Base-by-base conservation (phyloP, 2,888 invertebrate species). In the Acrobasis repandana region DNA sequence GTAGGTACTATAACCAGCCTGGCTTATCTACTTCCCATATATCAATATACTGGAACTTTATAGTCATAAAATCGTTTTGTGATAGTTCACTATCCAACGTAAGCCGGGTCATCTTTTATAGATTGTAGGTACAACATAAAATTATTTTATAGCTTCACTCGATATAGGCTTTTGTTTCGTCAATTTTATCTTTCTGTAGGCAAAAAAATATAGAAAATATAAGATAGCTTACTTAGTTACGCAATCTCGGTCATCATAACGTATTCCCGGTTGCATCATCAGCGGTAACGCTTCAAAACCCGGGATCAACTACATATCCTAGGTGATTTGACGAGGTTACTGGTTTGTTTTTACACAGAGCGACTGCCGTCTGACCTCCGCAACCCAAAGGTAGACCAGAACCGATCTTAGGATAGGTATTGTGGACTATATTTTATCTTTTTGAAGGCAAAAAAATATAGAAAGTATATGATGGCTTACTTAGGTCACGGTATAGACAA, bases 21-120 rank as follows among this genome's bases (percentile, higher is more conserved):
- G 51, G 63, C 56, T 63, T 61, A 63, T 66, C 67, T 62, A 16
- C 38, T 61, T 51, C 56, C 57, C 62, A 63, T 63, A 61, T 67
- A 67, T 65, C 62, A 67, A 65, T 63, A 67, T 47, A 63, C 61
- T 62, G 57, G 38, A 57, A 62, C 33, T 61, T 60, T 62, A 63
- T 69, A 38, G 54, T 38, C 72, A 63, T 75, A 73, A 75, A 74
- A 71, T 70, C 63, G 67, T 68, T 73, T 67, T 68, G 68, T 66
- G 67, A 73, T 73, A 67, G 72, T 72, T 68, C 61, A 52, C 63
- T 65, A 69, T 65, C 69, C 57, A 51, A 36, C 46, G 50, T 51
- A 62, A 62, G 64, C 62, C 59, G 68, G 74, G 75, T 72, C 74
- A 74, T 72, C 69, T 73, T 75, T 74, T 74, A 74, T 73, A 72